Conservation (phyloP, 1,140 invertebrate genomes). For the Hyles vespertilio region DNA sequence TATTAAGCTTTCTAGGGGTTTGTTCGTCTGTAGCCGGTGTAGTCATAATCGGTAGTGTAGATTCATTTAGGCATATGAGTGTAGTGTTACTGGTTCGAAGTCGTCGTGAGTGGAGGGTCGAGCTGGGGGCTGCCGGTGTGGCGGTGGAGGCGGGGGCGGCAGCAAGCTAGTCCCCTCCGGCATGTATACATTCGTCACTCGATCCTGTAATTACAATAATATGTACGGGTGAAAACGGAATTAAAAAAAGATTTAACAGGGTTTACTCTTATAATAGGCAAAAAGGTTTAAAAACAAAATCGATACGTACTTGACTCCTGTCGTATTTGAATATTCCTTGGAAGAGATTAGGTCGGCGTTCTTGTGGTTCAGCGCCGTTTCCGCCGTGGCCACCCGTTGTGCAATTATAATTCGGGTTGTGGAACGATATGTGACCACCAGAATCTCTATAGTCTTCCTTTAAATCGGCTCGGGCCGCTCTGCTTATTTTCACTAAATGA, state of each 20-base stretch:
- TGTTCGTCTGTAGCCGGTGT: too few species aligned
- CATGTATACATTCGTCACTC: conserved; percentile 76
- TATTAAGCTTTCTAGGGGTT: too few species aligned
- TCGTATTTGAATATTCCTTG: conserved; percentile 74
- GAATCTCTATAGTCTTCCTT: conserved; percentile 62
- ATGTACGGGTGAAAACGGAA: too few species aligned
- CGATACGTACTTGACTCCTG: conserved; percentile 55
- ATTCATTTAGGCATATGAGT: conserved; percentile 63
- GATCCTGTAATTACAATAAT: conserved; percentile 51
- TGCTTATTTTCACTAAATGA: conserved; percentile 40
- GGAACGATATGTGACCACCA: conserved; percentile 68
- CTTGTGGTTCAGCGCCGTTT: conserved; percentile 26
- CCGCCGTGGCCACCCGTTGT: conserved; percentile 28
- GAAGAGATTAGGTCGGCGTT: conserved; percentile 56
- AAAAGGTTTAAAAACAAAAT: too few species aligned
- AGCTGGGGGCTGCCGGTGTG: conserved; percentile 50
- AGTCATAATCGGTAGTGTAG: too few species aligned
- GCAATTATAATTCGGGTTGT: conserved; percentile 71
- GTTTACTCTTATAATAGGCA: too few species aligned
- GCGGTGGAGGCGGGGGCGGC: conserved; percentile 73
- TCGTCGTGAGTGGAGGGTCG: conserved; percentile 73
- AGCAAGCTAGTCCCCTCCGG: conserved; percentile 76
- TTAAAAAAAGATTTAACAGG: too few species aligned
- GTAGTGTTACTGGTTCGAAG: conserved; percentile 71
- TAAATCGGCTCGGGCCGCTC: conserved; percentile 35